Base-by-base conservation (phyloP, 2,888 invertebrate species). In the Trachelus stipa region DNA sequence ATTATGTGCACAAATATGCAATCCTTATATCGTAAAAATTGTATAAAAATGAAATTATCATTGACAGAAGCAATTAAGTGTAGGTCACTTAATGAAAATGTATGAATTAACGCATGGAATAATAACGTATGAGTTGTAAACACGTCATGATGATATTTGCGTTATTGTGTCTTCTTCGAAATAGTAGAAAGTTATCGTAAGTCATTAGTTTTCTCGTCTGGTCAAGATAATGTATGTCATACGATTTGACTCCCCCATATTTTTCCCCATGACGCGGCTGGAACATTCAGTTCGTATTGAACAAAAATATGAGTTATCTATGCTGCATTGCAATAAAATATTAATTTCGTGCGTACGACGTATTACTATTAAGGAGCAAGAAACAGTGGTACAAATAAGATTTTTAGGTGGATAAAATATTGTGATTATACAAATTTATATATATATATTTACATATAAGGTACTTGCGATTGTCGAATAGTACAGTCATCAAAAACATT, bases 201-300 rank as follows among this genome's bases (percentile, higher is more conserved):
- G 68, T 69, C 40, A 34, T 68, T 56, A 76, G 69, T 78, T 78
- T 78, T 78, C 78, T 73, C 34, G 78, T 78, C 78, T 78, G 76
- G 71, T 73, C 11, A 15, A 11, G 78, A 78, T 78, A 78, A 73
- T n/a, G 30, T 34, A 73, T 68, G 76, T 69, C 71, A 15, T 33
- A 30, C 75, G 15, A 15, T 23, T 35, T 40, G 73, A 33, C 34
- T 69, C 75, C 71, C 71, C 34, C 68, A 12, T 68, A n/a, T 34
- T 30, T 15, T 68, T 35, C 15, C 40, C 15, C 74, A 69, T 68
- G 69, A 74, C 56, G 69, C 69, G 37, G 75, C 33, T 68, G 34
- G 34, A 75, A 75, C 31, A 40, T 69, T 40, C 73, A 77, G 4
- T 56, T 40, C 35, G 23, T 15, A 34, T 34, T 12, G 1, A 73